These are phyloP conservation scores for Saccopteryx bilineata DNA, from an alignment of 2,113 vertebrate species.

Conservation along the genomic window DNA sequence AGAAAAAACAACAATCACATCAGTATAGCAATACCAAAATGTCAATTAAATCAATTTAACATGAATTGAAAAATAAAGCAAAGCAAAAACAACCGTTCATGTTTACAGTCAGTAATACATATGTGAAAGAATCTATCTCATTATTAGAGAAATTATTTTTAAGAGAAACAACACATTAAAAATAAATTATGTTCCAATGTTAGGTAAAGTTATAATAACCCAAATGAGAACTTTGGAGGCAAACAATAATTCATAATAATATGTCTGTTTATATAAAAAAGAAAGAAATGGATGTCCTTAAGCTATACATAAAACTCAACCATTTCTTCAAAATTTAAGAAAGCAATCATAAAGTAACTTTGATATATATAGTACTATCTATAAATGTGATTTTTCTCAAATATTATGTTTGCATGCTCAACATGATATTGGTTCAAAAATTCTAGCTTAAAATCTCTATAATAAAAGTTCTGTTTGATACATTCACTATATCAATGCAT, in stretches of 20 bases:
- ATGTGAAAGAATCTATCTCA: neutral
- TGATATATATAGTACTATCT: neutral
- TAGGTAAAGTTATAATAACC: constrained; percentile 15
- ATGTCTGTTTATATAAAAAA: constrained; percentile 35
- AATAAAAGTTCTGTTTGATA: constrained; percentile 7
- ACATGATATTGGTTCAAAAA: constrained; percentile 16
- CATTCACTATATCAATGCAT: neutral
- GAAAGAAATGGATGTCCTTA: neutral
- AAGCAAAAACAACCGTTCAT: neutral
- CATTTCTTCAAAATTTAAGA: constrained; percentile 55
- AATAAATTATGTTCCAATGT: constrained; percentile 29
- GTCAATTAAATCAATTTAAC: neutral
- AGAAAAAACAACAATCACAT: constrained; percentile 54
- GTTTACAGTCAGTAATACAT: neutral
- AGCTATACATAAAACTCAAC: neutral
- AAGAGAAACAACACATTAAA: constrained; percentile 43
- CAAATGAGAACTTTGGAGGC: constrained; percentile 14
- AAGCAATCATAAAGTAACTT: constrained; percentile 37
- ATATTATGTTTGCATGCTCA: neutral
- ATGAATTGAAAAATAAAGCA: constrained; percentile 1
- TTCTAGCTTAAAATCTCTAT: constrained; percentile 1
- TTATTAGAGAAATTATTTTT: constrained; percentile 33
- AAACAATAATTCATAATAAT: constrained; percentile 48
- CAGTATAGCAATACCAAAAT: neutral
- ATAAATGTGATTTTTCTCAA: constrained; percentile 16